A percentile compares a stretch with the other conserved stretches of the same genome.
Conservation (phyloP, 2,888 invertebrate genomes). For the Drymonia ruficornis region DNA sequence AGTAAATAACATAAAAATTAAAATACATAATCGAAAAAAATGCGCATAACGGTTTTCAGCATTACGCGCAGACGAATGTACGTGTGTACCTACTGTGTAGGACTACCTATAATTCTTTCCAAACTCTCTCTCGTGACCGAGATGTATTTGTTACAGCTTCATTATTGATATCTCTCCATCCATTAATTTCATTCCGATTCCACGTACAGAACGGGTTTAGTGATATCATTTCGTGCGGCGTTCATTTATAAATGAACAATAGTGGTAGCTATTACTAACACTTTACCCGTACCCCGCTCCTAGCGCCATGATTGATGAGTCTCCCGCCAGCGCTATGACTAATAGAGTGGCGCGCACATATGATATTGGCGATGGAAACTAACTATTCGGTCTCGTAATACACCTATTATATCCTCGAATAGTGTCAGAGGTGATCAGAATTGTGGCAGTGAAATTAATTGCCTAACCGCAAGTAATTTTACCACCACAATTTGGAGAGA, state of each 20-base stretch:
- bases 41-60: too few relatives aligned
- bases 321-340: constrained; percentile 61
- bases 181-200: constrained; percentile 3
- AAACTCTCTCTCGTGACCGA: too few relatives aligned
- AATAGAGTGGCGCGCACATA: constrained; percentile 74
- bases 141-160: not conserved
- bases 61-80: too few relatives aligned
- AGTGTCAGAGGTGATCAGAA: constrained; percentile 35
- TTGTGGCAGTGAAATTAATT: constrained; percentile 27
- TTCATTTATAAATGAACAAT: constrained; percentile 67
- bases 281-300: constrained; percentile 60
- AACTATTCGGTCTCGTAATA: constrained; percentile 38
- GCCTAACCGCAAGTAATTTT: constrained; percentile 1
- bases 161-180: constrained; percentile 3
- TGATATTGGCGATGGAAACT: constrained; percentile 62
- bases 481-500: not conserved
- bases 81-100: too few relatives aligned
- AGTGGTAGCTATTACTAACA: constrained; percentile 77
- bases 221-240: constrained; percentile 32
- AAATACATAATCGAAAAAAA: too few relatives aligned
- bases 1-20: too few relatives aligned
- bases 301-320: constrained; percentile 73
- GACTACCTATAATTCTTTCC: too few relatives aligned
- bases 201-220: constrained; percentile 13
- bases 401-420: constrained; percentile 37